Conservation (phyloP, 2,888 invertebrate species). For the Augochlorella aurata region DNA sequence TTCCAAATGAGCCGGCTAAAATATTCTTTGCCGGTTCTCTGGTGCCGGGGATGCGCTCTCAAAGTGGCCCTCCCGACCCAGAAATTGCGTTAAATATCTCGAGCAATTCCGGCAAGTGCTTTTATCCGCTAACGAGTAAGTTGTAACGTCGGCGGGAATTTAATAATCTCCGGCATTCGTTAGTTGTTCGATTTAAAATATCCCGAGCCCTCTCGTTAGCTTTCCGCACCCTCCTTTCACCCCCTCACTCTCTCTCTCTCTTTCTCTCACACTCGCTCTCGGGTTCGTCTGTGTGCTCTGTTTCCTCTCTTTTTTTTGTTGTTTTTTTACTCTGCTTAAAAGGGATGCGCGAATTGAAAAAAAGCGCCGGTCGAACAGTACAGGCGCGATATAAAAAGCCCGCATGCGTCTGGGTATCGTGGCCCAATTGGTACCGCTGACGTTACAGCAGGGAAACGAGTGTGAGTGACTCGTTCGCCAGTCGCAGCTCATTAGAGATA, state of each 20-base stretch:
- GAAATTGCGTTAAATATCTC: constrained; percentile 46
- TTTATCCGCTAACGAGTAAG: constrained; percentile 47
- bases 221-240: neutral
- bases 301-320: neutral
- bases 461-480: constrained; percentile 32
- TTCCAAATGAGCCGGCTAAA: constrained; percentile 47
- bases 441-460: constrained; percentile 2
- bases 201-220: neutral
- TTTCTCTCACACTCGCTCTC: neutral
- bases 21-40: constrained; percentile 55
- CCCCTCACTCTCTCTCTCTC: neutral
- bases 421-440: constrained; percentile 10
- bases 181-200: constrained; percentile 38
- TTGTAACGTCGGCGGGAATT: constrained; percentile 36
- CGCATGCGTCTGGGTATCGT: constrained; percentile 21
- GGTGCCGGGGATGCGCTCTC: constrained; percentile 11
- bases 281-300: neutral
- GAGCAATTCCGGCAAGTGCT: constrained; percentile 43
- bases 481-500: constrained; percentile 51
- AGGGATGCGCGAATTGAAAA: constrained; percentile 7
- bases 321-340: neutral
- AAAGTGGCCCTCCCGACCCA: constrained; percentile 30
- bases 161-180: constrained; percentile 27
- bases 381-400: constrained; percentile 16
- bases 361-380: neutral